These are phyloP conservation scores for Phodopus roborovskii DNA, from an alignment of 2,113 vertebrate species.

Conservation along the genomic window DNA sequence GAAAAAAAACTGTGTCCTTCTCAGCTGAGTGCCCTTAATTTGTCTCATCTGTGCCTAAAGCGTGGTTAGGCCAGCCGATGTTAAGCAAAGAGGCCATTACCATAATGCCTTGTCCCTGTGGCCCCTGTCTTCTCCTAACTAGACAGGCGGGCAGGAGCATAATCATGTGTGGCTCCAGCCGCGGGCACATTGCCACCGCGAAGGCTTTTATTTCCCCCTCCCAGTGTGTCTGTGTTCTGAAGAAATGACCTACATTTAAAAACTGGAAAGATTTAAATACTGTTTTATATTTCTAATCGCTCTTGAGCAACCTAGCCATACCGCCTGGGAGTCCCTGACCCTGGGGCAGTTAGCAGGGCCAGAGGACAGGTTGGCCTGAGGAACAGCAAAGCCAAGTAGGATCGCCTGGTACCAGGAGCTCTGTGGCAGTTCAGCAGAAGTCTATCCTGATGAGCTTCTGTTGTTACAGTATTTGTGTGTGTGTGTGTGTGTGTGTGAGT, in stretches of 20 bases:
- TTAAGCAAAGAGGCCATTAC: not conserved
- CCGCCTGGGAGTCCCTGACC: fast-evolving
- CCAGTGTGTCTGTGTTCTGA: not conserved
- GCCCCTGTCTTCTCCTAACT: not conserved
- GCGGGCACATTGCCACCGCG: fast-evolving
- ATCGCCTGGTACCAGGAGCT: not conserved
- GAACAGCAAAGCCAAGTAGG: not conserved
- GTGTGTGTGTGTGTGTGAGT: not conserved
- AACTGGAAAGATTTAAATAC: not conserved
- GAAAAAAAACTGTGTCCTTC: not conserved
- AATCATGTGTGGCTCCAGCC: fast-evolving
- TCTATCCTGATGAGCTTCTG: not conserved
- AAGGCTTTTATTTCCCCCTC: not conserved
- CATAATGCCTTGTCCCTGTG: not conserved
- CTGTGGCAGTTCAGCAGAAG: too few species aligned
- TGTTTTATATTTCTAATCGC: not conserved
- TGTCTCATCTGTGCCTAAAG: slow-evolving; percentile 60
- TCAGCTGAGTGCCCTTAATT: slow-evolving; percentile 36
- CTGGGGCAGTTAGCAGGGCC: fast-evolving
- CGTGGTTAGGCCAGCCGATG: fast-evolving
- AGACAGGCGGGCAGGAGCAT: fast-evolving
- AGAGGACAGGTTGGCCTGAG: not conserved
- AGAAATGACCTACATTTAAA: not conserved
- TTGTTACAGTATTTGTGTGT: not conserved
- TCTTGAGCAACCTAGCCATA: not conserved